Evolutionary conservation across 1,140 invertebrate genomes (phyloP), one percentile per base, ranked within the genome.

Genomic region (Drosophila nigrodunni): DNA sequence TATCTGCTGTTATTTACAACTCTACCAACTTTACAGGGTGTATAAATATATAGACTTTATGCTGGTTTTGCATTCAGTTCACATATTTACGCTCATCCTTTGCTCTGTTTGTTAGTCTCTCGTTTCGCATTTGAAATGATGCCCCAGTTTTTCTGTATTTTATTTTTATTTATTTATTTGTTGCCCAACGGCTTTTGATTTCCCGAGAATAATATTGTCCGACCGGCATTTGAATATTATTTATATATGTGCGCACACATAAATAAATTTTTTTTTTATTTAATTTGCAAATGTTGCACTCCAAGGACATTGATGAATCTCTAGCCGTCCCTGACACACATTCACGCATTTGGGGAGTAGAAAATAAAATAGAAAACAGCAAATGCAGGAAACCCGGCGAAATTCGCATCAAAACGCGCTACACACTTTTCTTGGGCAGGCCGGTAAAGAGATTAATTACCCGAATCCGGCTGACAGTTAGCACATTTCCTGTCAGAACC

Each of bases 371-470:
- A 21, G 18, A 21, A 21, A 21, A 2, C 18, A 21, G 47, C 59
- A 18, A 18, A 35, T 50, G 25, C 18, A 61, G 70, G 64, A 78
- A 77, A 60, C 69, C 64, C 58, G 79, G 65, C 65, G 10, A 69
- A 87, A 82, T 59, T 87, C 70, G 74, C 62, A 81, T 76, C 65
- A 74, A 85, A 85, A 86, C 52, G 78, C 57, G 70, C 62, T 21
- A 77, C 60, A 60, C 25, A 47, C 43, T 66, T 54, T 74, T 57
- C 60, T 72, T 75, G 58, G 55, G 66, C 52, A 43, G 44, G 61
- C 72, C 82, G 82, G 82, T 88, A 87, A 87, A 82, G 77, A 87
- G 82, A 88, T 87, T 87, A 87, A 87, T 87, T 88, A 87, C 82
- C 46, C 69, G 64, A 88, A 88, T 87, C 83, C 82, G 83, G 72